These are phyloP conservation scores for Acanthopleura granulata DNA, from an alignment of 2,888 invertebrate genomes.

Conservation along the genomic window DNA sequence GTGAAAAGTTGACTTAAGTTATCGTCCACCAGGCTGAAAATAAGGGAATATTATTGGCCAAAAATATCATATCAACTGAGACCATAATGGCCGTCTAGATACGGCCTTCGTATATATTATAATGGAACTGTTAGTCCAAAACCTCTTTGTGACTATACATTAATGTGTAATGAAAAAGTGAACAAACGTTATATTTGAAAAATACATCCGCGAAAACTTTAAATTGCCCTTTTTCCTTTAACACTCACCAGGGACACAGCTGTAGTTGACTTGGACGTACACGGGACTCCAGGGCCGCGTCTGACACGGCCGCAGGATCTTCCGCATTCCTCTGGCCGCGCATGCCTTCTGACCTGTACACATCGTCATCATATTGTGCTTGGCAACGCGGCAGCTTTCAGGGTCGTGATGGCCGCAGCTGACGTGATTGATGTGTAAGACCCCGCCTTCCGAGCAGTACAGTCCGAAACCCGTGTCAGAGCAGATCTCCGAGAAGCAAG, in stretches of 20 bases:
- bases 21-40: too few relatives aligned
- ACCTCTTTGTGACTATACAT: too few relatives aligned
- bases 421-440: constrained; percentile 16
- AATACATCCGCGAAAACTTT: too few relatives aligned
- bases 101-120: too few relatives aligned
- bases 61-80: too few relatives aligned
- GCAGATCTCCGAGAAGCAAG: constrained; percentile 8
- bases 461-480: not conserved
- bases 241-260: constrained; percentile 11
- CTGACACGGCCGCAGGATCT: constrained; percentile 4
- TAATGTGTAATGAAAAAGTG: too few relatives aligned
- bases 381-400: constrained; percentile 7
- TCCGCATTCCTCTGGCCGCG: not conserved
- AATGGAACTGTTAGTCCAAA: too few relatives aligned
- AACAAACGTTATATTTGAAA: too few relatives aligned
- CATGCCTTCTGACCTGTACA: constrained; percentile 18
- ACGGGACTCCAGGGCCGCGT: not conserved
- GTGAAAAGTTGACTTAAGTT: too few relatives aligned
- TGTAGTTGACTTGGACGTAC: constrained; percentile 16
- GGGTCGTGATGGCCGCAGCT: not conserved
- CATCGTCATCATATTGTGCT: not conserved
- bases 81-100: too few relatives aligned
- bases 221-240: too few relatives aligned
- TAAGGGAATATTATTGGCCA: too few relatives aligned
- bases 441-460: constrained; percentile 5